Base-by-base conservation (phyloP, 64 coral and sea anemone genomes). In the Astreopora myriophthalma region DNA sequence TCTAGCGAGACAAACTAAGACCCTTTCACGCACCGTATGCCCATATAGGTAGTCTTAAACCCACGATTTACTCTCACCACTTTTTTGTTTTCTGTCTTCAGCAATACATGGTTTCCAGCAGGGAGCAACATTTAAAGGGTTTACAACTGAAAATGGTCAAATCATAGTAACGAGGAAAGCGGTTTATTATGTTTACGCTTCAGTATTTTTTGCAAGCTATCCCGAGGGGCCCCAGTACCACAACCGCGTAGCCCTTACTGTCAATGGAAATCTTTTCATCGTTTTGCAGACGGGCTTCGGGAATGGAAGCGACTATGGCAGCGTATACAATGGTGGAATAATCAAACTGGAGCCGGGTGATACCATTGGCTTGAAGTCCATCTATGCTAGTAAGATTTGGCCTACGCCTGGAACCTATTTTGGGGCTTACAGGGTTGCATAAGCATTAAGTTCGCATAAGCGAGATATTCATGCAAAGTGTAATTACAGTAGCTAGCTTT, bases 391-490 rank as follows among this genome's bases (percentile, higher is more conserved):
- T 38, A 0, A 5, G 3, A 5, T 76, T n/a, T 76, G 74, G 74
- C 22, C 48, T 0, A 26, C 38, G 26, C 8, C 1, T 10, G 9
- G 1, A 12, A 76, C 38, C n/a, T 76, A 48, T n/a, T 48, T 76
- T 27, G 74, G 74, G 13, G 74, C 74, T 27, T 76, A 76, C 8
- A 76, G n/a, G n/a, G n/a, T n/a, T n/a, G n/a, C n/a, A n/a, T n/a
- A n/a, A n/a, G n/a, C n/a, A n/a, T n/a, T n/a, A n/a, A n/a, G n/a
- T n/a, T n/a, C n/a, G n/a, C n/a, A n/a, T n/a, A n/a, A n/a, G n/a
- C n/a, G n/a, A n/a, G n/a, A 34, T 34, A 72, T 72, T 61, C n/a
- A n/a, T n/a, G n/a, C n/a, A n/a, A n/a, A n/a, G n/a, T n/a, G n/a
- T n/a, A n/a, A n/a, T n/a, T n/a, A n/a, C n/a, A n/a, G n/a, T n/a